A percentile compares a stretch with the other conserved stretches of the same genome.
Conservation (phyloP, 2,888 invertebrate species). For the Philereme transversata region DNA sequence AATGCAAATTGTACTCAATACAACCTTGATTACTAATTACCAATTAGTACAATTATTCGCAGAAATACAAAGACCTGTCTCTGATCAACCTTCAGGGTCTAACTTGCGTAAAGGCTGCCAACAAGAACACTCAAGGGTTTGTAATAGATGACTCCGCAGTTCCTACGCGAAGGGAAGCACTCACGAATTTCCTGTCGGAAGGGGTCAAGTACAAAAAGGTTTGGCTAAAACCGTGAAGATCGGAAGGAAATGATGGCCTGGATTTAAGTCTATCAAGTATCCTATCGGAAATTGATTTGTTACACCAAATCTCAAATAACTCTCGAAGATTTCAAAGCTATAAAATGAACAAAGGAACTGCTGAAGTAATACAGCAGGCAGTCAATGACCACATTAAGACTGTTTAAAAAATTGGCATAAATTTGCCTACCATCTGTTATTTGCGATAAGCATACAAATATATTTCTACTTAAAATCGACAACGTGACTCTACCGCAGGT, state of each 20-base stretch:
- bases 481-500: slow-evolving; percentile 44
- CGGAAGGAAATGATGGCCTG: slow-evolving; percentile 32
- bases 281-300: slow-evolving; percentile 29
- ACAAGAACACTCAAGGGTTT: slow-evolving; percentile 27
- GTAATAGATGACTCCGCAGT: slow-evolving; percentile 30
- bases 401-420: slow-evolving; percentile 54
- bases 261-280: slow-evolving; percentile 17
- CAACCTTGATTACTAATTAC: not conserved
- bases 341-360: not conserved
- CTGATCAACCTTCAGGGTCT: slow-evolving; percentile 6
- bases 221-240: slow-evolving; percentile 31
- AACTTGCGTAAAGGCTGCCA: slow-evolving; percentile 4
- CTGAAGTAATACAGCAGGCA: not conserved
- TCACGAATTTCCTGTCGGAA: slow-evolving; percentile 39
- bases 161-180: slow-evolving; percentile 34
- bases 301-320: slow-evolving; percentile 11
- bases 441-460: slow-evolving; percentile 46
- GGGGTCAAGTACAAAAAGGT: slow-evolving; percentile 39
- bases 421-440: slow-evolving; percentile 41
- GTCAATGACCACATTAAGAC: slow-evolving; percentile 26
- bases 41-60: slow-evolving; percentile 1
- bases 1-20: not conserved
- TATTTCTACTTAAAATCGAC: slow-evolving; percentile 35
- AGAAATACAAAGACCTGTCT: not conserved
- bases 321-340: not conserved